Evolutionary conservation across 2,888 invertebrate species (phyloP).

Genomic region (Eilema griseolum): DNA sequence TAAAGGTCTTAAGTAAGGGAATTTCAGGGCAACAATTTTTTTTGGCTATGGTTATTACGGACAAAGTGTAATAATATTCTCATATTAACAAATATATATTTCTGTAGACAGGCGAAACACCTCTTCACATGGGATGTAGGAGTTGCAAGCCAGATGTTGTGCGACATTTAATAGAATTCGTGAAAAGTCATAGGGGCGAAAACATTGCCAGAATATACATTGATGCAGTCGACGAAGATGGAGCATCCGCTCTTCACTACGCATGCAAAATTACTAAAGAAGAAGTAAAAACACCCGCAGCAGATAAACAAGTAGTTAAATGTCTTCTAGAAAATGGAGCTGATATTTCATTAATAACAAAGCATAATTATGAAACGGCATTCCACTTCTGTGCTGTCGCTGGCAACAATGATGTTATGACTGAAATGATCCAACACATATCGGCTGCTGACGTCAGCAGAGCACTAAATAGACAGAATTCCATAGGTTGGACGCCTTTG

Average conservation of each 20-base stretch:
- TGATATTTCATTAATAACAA: constrained; percentile 94
- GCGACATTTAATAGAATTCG: constrained; percentile 93
- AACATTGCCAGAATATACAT: constrained; percentile 94
- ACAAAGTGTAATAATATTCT: neutral
- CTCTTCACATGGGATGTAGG: constrained; percentile 97
- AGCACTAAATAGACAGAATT: constrained; percentile 97
- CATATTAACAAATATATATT: neutral
- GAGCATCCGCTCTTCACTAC: constrained; percentile 97
- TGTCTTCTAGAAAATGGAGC: constrained; percentile 96
- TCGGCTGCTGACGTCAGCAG: constrained; percentile 96
- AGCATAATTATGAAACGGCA: constrained; percentile 96
- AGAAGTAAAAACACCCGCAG: constrained; percentile 90
- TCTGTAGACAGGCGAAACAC: constrained; percentile 95
- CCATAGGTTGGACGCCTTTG: constrained; percentile 98
- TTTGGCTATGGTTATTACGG: neutral
- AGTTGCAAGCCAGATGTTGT: constrained; percentile 95
- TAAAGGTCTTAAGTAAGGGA: no score
- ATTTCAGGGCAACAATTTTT: no score
- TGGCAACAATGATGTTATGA: constrained; percentile 97
- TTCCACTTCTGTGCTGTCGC: constrained; percentile 98
- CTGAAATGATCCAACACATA: constrained; percentile 97
- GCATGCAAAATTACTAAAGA: constrained; percentile 96
- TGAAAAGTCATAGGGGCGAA: constrained; percentile 91
- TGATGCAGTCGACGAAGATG: constrained; percentile 95
- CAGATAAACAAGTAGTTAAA: constrained; percentile 95